A percentile compares a stretch with the other conserved stretches of the same genome.
These are phyloP conservation scores for Argopecten irradians DNA, from an alignment of 1,140 invertebrate species.

Conservation along the genomic window DNA sequence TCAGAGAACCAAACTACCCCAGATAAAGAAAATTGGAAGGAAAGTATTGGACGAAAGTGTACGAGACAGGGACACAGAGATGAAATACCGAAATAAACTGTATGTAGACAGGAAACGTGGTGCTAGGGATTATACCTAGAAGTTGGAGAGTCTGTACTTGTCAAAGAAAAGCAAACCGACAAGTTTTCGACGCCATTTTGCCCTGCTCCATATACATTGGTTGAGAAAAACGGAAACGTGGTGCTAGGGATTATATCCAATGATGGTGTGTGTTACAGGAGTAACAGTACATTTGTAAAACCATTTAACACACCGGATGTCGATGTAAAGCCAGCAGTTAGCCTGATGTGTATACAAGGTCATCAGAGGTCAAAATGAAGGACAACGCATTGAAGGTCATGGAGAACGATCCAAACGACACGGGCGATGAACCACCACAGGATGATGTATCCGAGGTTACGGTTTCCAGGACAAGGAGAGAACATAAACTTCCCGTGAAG, in stretches of 20 bases:
- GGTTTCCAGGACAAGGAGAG: too few species aligned
- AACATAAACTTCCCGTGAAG: too few species aligned
- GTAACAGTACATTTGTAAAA: slow-evolving; percentile 48
- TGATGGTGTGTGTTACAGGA: slow-evolving; percentile 33
- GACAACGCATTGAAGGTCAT: too few species aligned
- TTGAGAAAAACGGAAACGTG: slow-evolving; percentile 42
- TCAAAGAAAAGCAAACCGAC: slow-evolving; percentile 39
- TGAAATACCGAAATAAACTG: slow-evolving; percentile 42
- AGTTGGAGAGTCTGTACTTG: slow-evolving; percentile 37
- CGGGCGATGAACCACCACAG: too few species aligned
- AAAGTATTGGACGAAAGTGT: neutral
- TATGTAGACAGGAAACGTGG: slow-evolving; percentile 47
- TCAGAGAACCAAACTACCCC: slow-evolving; percentile 52
- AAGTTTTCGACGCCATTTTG: slow-evolving; percentile 47
- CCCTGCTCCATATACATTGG: slow-evolving; percentile 36
- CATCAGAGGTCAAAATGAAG: too few species aligned
- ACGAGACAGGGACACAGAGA: slow-evolving; percentile 28
- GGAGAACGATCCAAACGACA: too few species aligned
- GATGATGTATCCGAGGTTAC: too few species aligned
- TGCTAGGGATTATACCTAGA: slow-evolving; percentile 23
- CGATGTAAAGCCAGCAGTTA: too few species aligned
- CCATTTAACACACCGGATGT: neutral
- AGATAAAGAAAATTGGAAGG: slow-evolving; percentile 27
- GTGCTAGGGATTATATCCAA: slow-evolving; percentile 38
- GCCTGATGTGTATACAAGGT: too few species aligned